Conservation (phyloP, 2,888 invertebrate genomes). For the Gibbula magus region DNA sequence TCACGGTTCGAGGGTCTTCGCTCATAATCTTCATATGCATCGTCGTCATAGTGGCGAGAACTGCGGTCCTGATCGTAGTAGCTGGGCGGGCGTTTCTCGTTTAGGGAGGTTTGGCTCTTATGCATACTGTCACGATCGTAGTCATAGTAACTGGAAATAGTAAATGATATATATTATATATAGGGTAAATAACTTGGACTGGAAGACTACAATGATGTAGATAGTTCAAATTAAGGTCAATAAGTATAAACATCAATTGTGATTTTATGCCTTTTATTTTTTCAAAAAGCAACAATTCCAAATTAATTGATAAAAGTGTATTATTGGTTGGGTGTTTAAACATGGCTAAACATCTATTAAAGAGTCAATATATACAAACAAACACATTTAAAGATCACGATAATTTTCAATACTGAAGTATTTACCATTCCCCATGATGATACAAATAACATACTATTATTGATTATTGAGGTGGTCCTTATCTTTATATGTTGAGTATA, state of each 20-base stretch:
- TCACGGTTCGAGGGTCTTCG: conserved; percentile 33
- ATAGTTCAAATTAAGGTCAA: background rate
- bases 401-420: background rate
- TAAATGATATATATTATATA: background rate
- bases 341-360: too few relatives aligned
- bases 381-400: too few relatives aligned
- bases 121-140: conserved; percentile 32
- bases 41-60: background rate
- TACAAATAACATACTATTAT: background rate
- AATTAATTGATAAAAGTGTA: too few relatives aligned
- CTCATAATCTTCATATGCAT: conserved; percentile 34
- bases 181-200: too few relatives aligned
- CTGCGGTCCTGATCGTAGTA: conserved; percentile 9
- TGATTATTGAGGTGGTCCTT: too few relatives aligned
- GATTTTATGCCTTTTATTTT: too few relatives aligned
- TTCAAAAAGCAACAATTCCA: too few relatives aligned
- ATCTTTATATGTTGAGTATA: too few relatives aligned
- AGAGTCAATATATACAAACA: too few relatives aligned
- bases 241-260: too few relatives aligned
- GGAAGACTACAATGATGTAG: background rate
- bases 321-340: too few relatives aligned
- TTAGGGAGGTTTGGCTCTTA: conserved; percentile 27
- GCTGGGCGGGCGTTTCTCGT: conserved; percentile 24
- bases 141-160: conserved; percentile 27
- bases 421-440: background rate